These are phyloP conservation scores for Syrista parreyssii DNA, from an alignment of 2,888 invertebrate species.

Conservation along the genomic window DNA sequence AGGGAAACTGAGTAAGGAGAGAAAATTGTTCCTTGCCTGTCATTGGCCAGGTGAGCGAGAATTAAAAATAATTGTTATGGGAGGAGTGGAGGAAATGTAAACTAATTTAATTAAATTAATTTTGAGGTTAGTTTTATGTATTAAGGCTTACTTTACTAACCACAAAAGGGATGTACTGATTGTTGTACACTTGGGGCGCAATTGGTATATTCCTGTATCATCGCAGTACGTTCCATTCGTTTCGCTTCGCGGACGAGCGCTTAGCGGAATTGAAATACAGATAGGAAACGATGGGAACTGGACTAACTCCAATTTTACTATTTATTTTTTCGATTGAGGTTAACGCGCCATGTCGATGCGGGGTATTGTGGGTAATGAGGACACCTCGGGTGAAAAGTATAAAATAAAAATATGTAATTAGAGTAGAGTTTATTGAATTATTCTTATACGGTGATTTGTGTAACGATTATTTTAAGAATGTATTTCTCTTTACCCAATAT, in stretches of 20 bases:
- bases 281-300: not conserved
- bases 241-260: not conserved
- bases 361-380: not conserved
- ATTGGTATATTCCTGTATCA: not conserved
- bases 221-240: not conserved
- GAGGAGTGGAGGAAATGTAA: not conserved
- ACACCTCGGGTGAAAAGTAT: not conserved
- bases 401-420: not conserved
- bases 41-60: not conserved
- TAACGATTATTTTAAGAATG: not conserved
- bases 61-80: not conserved
- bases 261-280: not conserved
- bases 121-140: not conserved
- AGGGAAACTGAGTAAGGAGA: not conserved
- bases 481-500: not conserved
- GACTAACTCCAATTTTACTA: not conserved
- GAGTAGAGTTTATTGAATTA: not conserved
- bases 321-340: not conserved
- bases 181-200: not conserved
- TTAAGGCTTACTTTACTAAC: not conserved
- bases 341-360: not conserved
- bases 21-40: conserved; percentile 30
- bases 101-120: not conserved
- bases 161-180: not conserved
- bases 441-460: not conserved